phyloP scores from a whole-genome alignment of 2,797 vertebrate genomes.

The Poecilia gillii region DNA sequence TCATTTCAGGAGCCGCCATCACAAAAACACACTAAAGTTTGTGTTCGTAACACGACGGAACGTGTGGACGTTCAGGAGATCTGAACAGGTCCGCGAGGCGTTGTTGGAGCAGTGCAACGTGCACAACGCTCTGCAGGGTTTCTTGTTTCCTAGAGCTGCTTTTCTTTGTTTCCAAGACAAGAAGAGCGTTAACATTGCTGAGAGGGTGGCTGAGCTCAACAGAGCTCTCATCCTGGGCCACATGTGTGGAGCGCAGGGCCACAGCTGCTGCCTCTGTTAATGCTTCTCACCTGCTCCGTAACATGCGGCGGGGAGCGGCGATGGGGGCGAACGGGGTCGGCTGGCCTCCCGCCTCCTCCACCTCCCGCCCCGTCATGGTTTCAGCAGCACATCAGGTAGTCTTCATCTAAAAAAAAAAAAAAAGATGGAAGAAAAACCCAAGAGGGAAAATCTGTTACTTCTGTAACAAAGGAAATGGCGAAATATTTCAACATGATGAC shows the following conservation, averaged over 20 bases:
- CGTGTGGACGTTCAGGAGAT: not conserved
- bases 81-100: not conserved
- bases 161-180: slow-evolving; percentile 27
- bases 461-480: slow-evolving; percentile 40
- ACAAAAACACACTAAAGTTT: not conserved
- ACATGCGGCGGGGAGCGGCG: slow-evolving; percentile 29
- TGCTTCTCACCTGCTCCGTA: slow-evolving; percentile 74
- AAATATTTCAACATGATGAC: slow-evolving; percentile 32
- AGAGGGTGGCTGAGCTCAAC: slow-evolving; percentile 45
- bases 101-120: not conserved
- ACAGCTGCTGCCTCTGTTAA: slow-evolving; percentile 62
- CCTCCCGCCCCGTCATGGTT: slow-evolving; percentile 22
- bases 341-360: slow-evolving; percentile 25
- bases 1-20: not conserved
- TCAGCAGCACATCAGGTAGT: slow-evolving; percentile 56
- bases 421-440: not conserved
- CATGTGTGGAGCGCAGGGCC: slow-evolving; percentile 65
- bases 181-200: slow-evolving; percentile 50
- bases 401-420: slow-evolving; percentile 33
- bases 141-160: slow-evolving; percentile 5
- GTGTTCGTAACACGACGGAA: not conserved
- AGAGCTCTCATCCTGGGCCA: slow-evolving; percentile 55
- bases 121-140: not conserved
- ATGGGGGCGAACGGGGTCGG: not conserved
- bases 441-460: slow-evolving; percentile 36